Percentiles rank a stretch among this genome's conserved stretches.
Evolutionary conservation across 2,113 vertebrate genomes (phyloP).

Genomic region (Columba livia): DNA sequence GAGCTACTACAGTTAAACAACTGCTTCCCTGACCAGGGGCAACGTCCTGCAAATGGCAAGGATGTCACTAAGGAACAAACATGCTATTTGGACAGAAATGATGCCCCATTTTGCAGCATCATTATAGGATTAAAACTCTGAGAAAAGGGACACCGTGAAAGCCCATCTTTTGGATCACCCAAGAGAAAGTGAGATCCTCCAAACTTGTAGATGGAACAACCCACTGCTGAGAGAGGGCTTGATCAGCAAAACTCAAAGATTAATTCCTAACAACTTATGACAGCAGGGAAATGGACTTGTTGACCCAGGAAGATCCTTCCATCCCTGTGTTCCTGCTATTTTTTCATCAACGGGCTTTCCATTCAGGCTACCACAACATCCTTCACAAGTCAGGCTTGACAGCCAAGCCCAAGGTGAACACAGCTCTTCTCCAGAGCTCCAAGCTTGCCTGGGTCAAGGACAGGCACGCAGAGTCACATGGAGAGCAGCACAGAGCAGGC

Average conservation of each 20-base stretch:
- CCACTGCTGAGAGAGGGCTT: not conserved
- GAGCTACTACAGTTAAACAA: not conserved
- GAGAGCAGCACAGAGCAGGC: not conserved
- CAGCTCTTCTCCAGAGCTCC: not conserved
- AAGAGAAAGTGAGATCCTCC: not conserved
- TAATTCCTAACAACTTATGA: not conserved
- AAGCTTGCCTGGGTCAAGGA: not conserved
- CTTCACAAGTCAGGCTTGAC: not conserved
- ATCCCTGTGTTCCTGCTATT: not conserved
- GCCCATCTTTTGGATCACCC: not conserved
- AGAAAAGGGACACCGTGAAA: not conserved
- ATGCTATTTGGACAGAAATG: not conserved
- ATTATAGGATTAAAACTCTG: not conserved
- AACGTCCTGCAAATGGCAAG: not conserved
- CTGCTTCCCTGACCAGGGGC: not conserved
- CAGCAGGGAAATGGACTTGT: not conserved
- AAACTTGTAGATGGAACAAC: not conserved
- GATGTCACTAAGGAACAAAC: not conserved
- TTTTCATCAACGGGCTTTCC: not conserved
- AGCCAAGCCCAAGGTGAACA: not conserved
- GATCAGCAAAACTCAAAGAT: not conserved
- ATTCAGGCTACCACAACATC: not conserved
- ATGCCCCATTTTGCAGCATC: not conserved
- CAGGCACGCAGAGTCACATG: fast-evolving
- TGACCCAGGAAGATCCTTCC: not conserved